Conservation (phyloP, 2,888 invertebrate species). For the Carterocephalus palaemon region DNA sequence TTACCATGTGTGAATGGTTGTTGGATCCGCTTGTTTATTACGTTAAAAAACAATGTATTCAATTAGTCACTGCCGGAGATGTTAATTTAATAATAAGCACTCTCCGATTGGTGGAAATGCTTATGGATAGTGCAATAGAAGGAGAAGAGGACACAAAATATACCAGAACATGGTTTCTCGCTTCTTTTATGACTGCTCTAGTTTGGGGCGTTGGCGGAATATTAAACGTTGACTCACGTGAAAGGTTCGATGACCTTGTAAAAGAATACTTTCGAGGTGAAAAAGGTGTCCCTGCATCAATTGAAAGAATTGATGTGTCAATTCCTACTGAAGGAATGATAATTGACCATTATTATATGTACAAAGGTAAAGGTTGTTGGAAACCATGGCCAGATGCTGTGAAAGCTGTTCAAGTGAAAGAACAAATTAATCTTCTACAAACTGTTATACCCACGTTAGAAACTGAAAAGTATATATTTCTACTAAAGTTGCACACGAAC, state of each 20-base stretch:
- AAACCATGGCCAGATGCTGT: slow-evolving; percentile 90
- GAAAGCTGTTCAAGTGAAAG: slow-evolving; percentile 71
- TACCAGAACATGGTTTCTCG: slow-evolving; percentile 85
- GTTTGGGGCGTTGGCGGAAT: slow-evolving; percentile 93
- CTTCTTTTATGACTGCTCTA: slow-evolving; percentile 84
- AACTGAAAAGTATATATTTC: slow-evolving; percentile 86
- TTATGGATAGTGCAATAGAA: slow-evolving; percentile 84
- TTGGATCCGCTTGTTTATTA: slow-evolving; percentile 87
- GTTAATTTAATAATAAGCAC: slow-evolving; percentile 85
- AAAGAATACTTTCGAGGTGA: slow-evolving; percentile 74
- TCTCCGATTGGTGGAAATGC: slow-evolving; percentile 86
- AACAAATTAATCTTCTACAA: slow-evolving; percentile 82
- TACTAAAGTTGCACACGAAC: slow-evolving; percentile 87
- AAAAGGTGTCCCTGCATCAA: slow-evolving; percentile 52
- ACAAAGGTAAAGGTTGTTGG: slow-evolving; percentile 91
- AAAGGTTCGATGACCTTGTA: slow-evolving; percentile 81
- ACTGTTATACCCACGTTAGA: slow-evolving; percentile 92
- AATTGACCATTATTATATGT: slow-evolving; percentile 90
- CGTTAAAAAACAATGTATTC: slow-evolving; percentile 83
- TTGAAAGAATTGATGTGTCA: slow-evolving; percentile 85
- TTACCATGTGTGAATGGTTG: slow-evolving; percentile 85
- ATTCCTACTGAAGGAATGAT: slow-evolving; percentile 88
- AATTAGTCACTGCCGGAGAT: slow-evolving; percentile 83
- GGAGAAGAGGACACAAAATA: slow-evolving; percentile 85
- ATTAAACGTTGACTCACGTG: slow-evolving; percentile 84